Percentiles rank a stretch among this genome's conserved stretches.
Evolutionary conservation across 92 coral and sea anemone genomes (phyloP).

Genomic region (Virgularia gustaviana): DNA sequence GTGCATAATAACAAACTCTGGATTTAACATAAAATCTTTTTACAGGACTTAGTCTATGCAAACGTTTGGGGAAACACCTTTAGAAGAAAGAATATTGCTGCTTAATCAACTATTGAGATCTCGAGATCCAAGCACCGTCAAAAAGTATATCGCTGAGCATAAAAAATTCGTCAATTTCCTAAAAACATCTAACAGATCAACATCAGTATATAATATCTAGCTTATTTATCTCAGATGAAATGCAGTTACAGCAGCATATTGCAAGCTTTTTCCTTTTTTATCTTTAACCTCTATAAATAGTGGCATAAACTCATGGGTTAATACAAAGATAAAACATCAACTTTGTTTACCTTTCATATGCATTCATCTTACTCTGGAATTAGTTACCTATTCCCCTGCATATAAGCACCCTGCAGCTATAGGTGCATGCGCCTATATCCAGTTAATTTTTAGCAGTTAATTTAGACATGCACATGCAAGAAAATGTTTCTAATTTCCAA

Average conservation of each 20-base stretch:
- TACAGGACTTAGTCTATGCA: slow-evolving; percentile 38
- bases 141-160: slow-evolving; percentile 28
- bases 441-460: too few species aligned
- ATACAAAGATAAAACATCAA: too few species aligned
- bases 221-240: slow-evolving; percentile 40
- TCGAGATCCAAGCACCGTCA: slow-evolving; percentile 21
- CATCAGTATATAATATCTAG: slow-evolving; percentile 26
- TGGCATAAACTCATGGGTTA: too few species aligned
- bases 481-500: too few species aligned
- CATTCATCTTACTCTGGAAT: too few species aligned
- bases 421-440: too few species aligned
- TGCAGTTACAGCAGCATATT: slow-evolving; percentile 20
- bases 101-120: slow-evolving; percentile 33
- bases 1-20: not conserved
- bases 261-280: slow-evolving; percentile 30
- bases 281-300: too few species aligned
- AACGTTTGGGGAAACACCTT: slow-evolving; percentile 31
- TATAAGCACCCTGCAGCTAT: too few species aligned
- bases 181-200: not conserved
- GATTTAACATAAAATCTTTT: not conserved
- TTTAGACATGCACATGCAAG: too few species aligned
- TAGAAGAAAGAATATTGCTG: not conserved
- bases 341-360: too few species aligned
- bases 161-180: slow-evolving; percentile 21
- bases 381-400: too few species aligned